Evolutionary conservation across 2,113 vertebrate species (phyloP).

Genomic region (Stegastes partitus): DNA sequence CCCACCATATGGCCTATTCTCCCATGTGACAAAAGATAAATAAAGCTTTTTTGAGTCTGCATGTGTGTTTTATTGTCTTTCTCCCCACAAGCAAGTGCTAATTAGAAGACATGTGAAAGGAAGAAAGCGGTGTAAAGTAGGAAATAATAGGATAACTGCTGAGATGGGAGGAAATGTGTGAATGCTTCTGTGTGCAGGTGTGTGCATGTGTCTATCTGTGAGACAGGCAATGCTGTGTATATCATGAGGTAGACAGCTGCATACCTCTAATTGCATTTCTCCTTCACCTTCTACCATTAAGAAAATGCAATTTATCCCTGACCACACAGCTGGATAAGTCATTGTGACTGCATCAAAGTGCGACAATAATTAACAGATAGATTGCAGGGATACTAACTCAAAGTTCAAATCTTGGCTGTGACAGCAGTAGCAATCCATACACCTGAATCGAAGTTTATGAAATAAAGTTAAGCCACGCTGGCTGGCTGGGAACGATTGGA

Average conservation of each 20-base stretch:
- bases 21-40: conserved; percentile 39
- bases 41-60: conserved; percentile 7
- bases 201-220: not conserved
- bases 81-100: conserved; percentile 8
- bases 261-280: conserved; percentile 4
- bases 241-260: not conserved
- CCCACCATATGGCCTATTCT: conserved; percentile 34
- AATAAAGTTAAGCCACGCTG: conserved; percentile 22
- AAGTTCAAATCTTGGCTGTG: not conserved
- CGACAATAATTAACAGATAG: not conserved
- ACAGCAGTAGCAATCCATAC: not conserved
- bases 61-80: not conserved
- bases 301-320: not conserved
- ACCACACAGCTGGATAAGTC: conserved; percentile 1
- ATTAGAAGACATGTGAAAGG: conserved; percentile 21
- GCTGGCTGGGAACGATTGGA: conserved; percentile 13
- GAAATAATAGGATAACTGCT: not conserved
- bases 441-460: conserved; percentile 29
- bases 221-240: not conserved
- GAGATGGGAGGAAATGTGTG: not conserved
- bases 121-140: not conserved
- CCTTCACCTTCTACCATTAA: conserved; percentile 6
- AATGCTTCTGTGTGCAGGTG: not conserved
- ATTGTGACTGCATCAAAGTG: not conserved
- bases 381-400: too few relatives aligned